These are phyloP conservation scores for Sclerurus mexicanus DNA, from an alignment of 2,113 vertebrate genomes.

Conservation along the genomic window DNA sequence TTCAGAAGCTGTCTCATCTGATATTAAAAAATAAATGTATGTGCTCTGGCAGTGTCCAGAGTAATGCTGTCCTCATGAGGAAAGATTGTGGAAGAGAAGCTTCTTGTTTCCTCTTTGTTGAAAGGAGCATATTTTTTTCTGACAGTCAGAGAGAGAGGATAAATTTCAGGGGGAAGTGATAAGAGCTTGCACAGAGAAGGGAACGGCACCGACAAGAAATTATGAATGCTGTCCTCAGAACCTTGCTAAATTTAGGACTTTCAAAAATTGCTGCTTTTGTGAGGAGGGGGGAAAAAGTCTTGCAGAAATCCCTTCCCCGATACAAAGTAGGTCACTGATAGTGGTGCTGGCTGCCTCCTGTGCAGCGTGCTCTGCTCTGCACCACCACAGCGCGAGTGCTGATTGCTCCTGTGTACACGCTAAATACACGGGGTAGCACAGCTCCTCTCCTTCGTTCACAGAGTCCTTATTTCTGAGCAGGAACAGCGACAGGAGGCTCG, in stretches of 20 bases:
- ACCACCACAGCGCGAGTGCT: not conserved
- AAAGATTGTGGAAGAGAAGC: not conserved
- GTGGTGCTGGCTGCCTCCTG: not conserved
- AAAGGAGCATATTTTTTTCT: not conserved
- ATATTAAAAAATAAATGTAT: slow-evolving; percentile 18
- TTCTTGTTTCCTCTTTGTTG: not conserved
- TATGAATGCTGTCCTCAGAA: not conserved
- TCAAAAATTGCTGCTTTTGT: not conserved
- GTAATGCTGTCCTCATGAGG: not conserved
- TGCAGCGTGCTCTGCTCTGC: not conserved
- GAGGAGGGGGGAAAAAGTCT: not conserved
- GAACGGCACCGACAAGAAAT: not conserved
- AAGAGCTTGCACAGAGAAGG: not conserved
- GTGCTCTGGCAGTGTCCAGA: not conserved
- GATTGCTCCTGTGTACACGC: not conserved
- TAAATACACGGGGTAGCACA: not conserved
- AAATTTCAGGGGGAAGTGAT: not conserved
- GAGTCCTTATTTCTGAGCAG: not conserved
- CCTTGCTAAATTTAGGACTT: slow-evolving; percentile 22
- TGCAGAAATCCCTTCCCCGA: not conserved
- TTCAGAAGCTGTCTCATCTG: slow-evolving; percentile 35
- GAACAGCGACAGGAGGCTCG: not conserved
- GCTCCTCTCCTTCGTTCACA: not conserved
- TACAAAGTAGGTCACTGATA: slow-evolving; percentile 13
- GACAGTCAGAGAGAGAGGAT: not conserved